Evolutionary conservation across 2,797 vertebrate species (phyloP), one percentile per base, ranked within the genome.

Genomic region (Nannoperca australis): DNA sequence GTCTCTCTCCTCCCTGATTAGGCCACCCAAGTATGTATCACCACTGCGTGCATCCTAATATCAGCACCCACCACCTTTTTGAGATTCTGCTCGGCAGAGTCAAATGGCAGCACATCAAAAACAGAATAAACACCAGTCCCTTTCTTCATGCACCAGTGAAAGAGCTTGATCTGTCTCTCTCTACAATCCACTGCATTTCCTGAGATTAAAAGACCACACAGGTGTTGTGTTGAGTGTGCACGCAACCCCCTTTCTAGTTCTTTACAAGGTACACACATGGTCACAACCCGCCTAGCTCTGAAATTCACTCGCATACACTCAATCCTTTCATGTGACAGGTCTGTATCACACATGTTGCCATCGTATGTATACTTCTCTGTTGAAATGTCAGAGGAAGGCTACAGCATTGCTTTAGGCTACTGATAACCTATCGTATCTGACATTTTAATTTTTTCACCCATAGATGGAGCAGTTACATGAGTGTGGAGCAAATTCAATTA

Each of bases 61-160:
- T 78, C 67, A 81, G 76, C 3, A 40, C 67, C 62, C 22, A 27
- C 36, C 64, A 79, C 76, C 44, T 79, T 55, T 83, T 81, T 81
- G 61, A 76, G 78, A 78, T 70, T 51, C 73, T 67, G 44, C 67
- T 42, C 44, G 0, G 49, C 81, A 70, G 79, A 62, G 73, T 69
- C 49, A 53, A 79, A 81, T 79, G 79, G 73, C 81, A 78, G 75
- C 59, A 78, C 75, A 77, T 85, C 80, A 87, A 83, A 85, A 83
- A 70, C 66, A 49, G 75, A 85, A 73, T 72, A 56, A 70, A 50
- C 68, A 49, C 7, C 64, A 32, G 14, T 13, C 27, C 67, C 65
- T 79, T 66, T 81, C 73, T 58, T 78, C 64, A 24, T 49, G 24
- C 61, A 72, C 63, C 38, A 32, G 49, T 66, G 42, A 68, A 68